Evolutionary conservation across 2,113 vertebrate species (phyloP).

Genomic region (Dendrocopos noguchii): DNA sequence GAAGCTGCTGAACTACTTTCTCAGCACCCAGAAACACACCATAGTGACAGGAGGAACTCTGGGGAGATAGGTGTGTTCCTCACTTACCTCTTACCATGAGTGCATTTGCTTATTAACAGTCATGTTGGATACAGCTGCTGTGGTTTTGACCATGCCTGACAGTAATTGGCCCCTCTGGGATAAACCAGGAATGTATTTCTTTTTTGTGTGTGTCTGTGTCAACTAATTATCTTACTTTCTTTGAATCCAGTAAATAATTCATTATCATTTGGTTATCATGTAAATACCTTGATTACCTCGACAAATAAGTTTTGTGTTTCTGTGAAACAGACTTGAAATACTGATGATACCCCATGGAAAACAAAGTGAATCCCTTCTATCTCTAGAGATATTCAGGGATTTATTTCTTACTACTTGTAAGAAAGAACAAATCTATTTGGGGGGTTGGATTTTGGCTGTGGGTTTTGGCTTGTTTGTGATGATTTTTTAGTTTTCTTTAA

Average conservation of each 20-base stretch:
- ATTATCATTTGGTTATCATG: neutral
- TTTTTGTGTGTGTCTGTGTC: neutral
- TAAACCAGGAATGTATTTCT: neutral
- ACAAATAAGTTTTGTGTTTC: neutral
- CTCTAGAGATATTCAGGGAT: neutral
- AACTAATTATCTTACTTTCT: neutral
- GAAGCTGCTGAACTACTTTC: neutral
- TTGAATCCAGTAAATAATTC: neutral
- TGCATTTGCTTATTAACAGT: neutral
- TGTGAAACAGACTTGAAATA: neutral
- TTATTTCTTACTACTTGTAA: neutral
- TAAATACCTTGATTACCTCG: neutral
- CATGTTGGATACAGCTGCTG: neutral
- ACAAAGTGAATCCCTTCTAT: neutral
- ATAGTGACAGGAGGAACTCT: neutral
- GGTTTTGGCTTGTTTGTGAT: neutral
- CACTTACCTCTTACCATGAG: neutral
- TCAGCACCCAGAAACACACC: neutral
- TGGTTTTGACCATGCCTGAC: neutral
- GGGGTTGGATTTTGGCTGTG: neutral
- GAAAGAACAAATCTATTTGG: neutral
- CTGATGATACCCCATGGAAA: neutral
- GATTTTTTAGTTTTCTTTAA: neutral
- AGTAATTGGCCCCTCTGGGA: constrained; percentile 62
- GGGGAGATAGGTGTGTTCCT: neutral